Evolutionary conservation across 2,113 vertebrate genomes (phyloP).

Genomic region (Esox niger): DNA sequence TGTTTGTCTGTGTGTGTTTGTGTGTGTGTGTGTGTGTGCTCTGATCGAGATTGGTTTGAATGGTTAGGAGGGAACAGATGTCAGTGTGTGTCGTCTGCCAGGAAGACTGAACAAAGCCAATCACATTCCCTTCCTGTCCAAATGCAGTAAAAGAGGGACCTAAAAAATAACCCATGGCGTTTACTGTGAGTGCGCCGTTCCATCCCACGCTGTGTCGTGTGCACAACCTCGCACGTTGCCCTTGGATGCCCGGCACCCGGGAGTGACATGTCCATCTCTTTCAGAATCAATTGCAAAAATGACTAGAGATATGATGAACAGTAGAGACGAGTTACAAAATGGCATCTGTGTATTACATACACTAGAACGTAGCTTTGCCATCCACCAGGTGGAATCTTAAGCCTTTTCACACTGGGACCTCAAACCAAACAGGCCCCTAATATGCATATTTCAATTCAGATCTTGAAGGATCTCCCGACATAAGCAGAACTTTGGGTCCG

Average conservation of each 20-base stretch:
- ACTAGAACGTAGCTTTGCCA: slow-evolving; percentile 62
- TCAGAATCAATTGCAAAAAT: slow-evolving; percentile 59
- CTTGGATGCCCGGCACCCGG: not conserved
- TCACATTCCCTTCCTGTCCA: slow-evolving; percentile 86
- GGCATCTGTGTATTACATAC: slow-evolving; percentile 67
- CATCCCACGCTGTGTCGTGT: slow-evolving; percentile 8
- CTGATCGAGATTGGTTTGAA: slow-evolving; percentile 91
- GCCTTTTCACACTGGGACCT: not conserved
- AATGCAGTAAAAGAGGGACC: slow-evolving; percentile 83
- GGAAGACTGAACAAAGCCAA: slow-evolving; percentile 90
- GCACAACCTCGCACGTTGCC: slow-evolving; percentile 9
- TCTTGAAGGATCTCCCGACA: not conserved
- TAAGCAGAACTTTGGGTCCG: not conserved
- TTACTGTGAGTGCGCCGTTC: slow-evolving; percentile 70
- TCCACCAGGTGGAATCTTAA: slow-evolving; percentile 23
- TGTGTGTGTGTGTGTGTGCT: slow-evolving; percentile 56
- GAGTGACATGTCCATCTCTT: slow-evolving; percentile 37
- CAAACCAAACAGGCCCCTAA: not conserved
- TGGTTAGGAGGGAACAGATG: slow-evolving; percentile 95
- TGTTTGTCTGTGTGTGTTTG: slow-evolving; percentile 24
- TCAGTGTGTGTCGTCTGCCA: slow-evolving; percentile 87
- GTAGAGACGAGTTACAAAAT: slow-evolving; percentile 65
- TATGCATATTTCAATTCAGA: not conserved
- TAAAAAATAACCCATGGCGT: slow-evolving; percentile 75
- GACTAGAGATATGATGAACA: slow-evolving; percentile 62